Evolutionary conservation across 1,140 invertebrate genomes (phyloP).

Genomic region (Belonocnema kinseyi): DNA sequence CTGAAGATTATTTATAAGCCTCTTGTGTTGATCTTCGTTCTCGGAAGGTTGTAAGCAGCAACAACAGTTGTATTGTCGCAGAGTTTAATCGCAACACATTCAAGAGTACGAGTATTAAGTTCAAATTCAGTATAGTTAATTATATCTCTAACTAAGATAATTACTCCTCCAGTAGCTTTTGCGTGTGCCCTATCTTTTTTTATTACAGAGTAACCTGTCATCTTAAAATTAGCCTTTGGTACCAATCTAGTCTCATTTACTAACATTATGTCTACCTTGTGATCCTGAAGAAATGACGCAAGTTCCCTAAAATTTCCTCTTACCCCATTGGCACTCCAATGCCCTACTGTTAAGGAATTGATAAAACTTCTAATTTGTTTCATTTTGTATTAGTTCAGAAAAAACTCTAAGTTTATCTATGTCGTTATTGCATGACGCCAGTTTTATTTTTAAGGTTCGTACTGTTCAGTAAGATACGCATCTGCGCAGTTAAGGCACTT

Average conservation of each 20-base stretch:
- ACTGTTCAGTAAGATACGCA: background rate
- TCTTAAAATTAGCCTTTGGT: background rate
- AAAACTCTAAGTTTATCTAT: background rate
- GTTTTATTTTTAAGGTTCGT: background rate
- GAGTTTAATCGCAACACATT: background rate
- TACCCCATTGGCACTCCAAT: constrained; percentile 16
- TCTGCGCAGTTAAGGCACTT: background rate
- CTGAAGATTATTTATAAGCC: background rate
- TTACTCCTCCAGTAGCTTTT: background rate
- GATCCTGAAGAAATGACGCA: background rate
- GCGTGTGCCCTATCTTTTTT: too few species aligned
- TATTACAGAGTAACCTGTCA: background rate
- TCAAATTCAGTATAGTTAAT: background rate
- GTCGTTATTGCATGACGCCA: background rate
- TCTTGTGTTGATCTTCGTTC: background rate
- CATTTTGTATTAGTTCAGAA: background rate
- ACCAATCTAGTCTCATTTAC: constrained; percentile 14
- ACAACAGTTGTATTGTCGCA: too few species aligned
- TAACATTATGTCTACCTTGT: constrained; percentile 11
- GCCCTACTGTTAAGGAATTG: background rate
- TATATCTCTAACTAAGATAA: background rate
- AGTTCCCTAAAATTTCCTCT: background rate
- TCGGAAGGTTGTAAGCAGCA: background rate
- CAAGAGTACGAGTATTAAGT: background rate
- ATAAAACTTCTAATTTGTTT: background rate